Evolutionary conservation across 2,797 vertebrate genomes (phyloP).

Genomic region (Clarias laeviceps): DNA sequence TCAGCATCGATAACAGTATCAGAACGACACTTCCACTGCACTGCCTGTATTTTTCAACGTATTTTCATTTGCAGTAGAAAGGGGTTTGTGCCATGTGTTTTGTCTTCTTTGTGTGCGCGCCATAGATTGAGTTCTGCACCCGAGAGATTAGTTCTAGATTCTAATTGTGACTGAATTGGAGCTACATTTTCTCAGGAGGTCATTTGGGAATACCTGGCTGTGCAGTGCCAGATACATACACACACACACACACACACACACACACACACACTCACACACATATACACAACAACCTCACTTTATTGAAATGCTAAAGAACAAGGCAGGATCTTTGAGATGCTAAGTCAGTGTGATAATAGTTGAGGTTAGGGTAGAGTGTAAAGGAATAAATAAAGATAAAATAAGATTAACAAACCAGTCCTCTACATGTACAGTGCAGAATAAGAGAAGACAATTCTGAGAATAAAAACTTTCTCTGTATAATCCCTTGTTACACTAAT

Average conservation of each 20-base stretch:
- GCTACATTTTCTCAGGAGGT: neutral
- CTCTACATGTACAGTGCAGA: neutral
- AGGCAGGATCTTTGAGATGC: neutral
- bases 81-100: neutral
- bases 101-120: neutral
- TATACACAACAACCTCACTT: neutral
- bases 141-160: constrained; percentile 19
- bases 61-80: neutral
- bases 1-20: neutral
- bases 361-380: neutral
- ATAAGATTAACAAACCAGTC: neutral
- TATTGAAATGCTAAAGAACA: constrained; percentile 5
- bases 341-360: neutral
- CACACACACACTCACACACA: neutral
- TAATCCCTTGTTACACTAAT: too few relatives aligned
- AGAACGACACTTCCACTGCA: neutral
- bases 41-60: neutral
- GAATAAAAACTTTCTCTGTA: too few relatives aligned
- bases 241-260: constrained; percentile 1
- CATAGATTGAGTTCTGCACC: neutral
- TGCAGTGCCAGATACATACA: neutral
- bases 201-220: constrained; percentile 4
- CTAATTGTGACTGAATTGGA: constrained; percentile 3
- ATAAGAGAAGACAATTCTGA: too few relatives aligned
- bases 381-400: neutral